Percentiles rank a stretch among this genome's conserved stretches.
Conservation (phyloP, 2,888 invertebrate genomes). For the Agonopterix alstromeriana region DNA sequence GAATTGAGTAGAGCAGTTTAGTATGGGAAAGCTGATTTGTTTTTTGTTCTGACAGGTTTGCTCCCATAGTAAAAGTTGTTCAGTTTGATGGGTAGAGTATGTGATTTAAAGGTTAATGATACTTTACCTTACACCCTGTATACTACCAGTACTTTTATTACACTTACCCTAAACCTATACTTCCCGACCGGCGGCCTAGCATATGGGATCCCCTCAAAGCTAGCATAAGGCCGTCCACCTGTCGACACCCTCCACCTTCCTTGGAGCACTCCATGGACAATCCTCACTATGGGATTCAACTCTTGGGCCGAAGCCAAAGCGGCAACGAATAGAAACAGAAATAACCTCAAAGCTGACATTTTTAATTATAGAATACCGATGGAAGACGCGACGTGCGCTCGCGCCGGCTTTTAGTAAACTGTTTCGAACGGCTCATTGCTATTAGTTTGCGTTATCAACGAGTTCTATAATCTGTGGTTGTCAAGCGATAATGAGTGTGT, state of each 20-base stretch:
- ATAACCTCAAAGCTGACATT: slow-evolving; percentile 24
- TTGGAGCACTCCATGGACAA: slow-evolving; percentile 46
- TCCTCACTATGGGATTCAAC: slow-evolving; percentile 45
- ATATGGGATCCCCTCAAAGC: slow-evolving; percentile 81
- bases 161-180: slow-evolving; percentile 75
- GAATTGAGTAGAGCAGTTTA: too few species aligned
- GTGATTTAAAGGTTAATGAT: too few species aligned
- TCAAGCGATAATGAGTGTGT: too few species aligned
- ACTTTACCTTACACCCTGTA: too few species aligned
- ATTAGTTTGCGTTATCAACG: background rate
- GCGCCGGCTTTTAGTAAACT: background rate
- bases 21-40: too few species aligned
- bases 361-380: slow-evolving; percentile 10
- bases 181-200: slow-evolving; percentile 81
- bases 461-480: background rate
- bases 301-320: slow-evolving; percentile 28
- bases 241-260: slow-evolving; percentile 58
- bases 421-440: background rate
- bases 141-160: too few species aligned
- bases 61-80: too few species aligned
- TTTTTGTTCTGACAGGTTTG: too few species aligned
- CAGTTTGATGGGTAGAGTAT: too few species aligned
- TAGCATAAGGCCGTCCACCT: slow-evolving; percentile 64
- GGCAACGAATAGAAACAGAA: slow-evolving; percentile 23
- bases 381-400: slow-evolving; percentile 25